A percentile compares a stretch with the other conserved stretches of the same genome.
phyloP scores from a whole-genome alignment of 2,113 vertebrate genomes.

The Todiramphus chloris region DNA sequence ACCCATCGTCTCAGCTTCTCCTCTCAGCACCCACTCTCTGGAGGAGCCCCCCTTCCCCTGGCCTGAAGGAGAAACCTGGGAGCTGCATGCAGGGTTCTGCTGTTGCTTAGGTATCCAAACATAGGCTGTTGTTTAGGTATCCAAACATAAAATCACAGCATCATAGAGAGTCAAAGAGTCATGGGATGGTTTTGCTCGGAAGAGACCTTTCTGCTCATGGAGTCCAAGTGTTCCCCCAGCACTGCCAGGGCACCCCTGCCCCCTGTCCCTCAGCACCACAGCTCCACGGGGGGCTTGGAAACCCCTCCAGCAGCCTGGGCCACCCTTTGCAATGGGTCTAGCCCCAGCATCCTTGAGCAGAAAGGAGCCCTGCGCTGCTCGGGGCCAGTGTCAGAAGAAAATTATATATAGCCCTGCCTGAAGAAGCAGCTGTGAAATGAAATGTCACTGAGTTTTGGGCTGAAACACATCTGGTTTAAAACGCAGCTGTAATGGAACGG shows the following conservation, averaged over 20 bases:
- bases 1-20: background rate
- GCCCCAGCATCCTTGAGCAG: background rate
- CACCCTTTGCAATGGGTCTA: background rate
- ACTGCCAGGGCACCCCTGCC: too few relatives aligned
- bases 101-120: background rate
- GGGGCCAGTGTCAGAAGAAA: background rate
- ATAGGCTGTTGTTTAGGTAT: too few relatives aligned
- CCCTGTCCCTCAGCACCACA: too few relatives aligned
- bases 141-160: background rate
- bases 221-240: too few relatives aligned
- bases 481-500: background rate
- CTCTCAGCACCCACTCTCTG: background rate
- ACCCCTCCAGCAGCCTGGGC: too few relatives aligned
- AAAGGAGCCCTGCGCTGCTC: background rate
- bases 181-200: too few relatives aligned
- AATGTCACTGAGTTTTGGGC: background rate
- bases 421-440: background rate
- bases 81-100: background rate
- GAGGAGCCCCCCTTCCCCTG: accelerated
- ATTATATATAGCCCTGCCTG: background rate
- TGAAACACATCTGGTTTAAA: background rate
- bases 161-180: too few relatives aligned
- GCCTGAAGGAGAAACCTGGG: background rate
- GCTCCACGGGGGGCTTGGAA: too few relatives aligned
- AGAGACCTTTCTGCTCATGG: too few relatives aligned